Conservation (phyloP, 2,888 invertebrate species). For the Pharmacophagus antenor region DNA sequence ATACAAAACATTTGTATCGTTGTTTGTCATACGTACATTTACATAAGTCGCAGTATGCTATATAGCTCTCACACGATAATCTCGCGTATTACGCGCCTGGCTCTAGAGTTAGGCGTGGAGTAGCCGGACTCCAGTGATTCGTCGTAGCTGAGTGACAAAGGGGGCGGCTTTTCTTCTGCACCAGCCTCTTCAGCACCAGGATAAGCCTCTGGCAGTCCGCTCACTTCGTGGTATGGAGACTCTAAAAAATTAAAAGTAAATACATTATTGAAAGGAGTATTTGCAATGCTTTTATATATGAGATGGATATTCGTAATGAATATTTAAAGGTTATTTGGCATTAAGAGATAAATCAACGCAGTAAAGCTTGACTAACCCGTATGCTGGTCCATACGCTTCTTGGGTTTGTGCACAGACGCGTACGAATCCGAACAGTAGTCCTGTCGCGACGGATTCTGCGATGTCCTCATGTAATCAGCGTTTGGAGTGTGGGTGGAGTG, state of each 20-base stretch:
- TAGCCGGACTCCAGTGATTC: slow-evolving; percentile 96
- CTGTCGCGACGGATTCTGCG: slow-evolving; percentile 91
- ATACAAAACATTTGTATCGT: neutral
- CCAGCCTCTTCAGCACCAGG: slow-evolving; percentile 84
- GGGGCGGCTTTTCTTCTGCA: slow-evolving; percentile 92
- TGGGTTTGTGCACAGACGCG: slow-evolving; percentile 93
- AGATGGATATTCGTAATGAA: too few species aligned
- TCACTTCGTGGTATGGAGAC: slow-evolving; percentile 96
- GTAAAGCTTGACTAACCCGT: slow-evolving; percentile 87
- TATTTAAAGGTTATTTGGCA: too few species aligned
- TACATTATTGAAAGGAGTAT: neutral
- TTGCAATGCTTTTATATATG: too few species aligned
- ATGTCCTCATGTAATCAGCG: slow-evolving; percentile 85
- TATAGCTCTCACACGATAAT: slow-evolving; percentile 88
- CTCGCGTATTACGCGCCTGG: slow-evolving; percentile 94
- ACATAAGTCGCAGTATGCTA: neutral
- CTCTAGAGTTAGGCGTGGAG: slow-evolving; percentile 95
- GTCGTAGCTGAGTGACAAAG: slow-evolving; percentile 94
- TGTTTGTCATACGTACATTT: neutral
- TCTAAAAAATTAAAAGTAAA: slow-evolving; percentile 76
- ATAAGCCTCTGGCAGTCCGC: slow-evolving; percentile 94
- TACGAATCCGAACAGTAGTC: slow-evolving; percentile 94
- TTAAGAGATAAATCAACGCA: too few species aligned
- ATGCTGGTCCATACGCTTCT: slow-evolving; percentile 92
- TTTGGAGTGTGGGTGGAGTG: slow-evolving; percentile 86